phyloP scores from a whole-genome alignment of 2,113 vertebrate species.

The Cathartes aura region DNA sequence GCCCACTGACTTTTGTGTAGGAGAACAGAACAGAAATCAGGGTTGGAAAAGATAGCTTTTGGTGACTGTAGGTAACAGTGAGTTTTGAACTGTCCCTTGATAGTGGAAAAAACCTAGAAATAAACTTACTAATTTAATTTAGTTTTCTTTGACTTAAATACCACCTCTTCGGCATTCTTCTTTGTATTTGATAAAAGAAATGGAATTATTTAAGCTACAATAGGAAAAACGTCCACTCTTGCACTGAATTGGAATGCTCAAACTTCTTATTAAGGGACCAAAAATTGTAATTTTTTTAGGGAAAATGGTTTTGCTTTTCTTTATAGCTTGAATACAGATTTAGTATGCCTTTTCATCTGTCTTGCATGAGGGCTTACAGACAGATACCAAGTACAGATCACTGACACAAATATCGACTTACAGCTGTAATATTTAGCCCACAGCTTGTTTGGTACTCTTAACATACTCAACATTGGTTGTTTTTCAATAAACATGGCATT shows the following conservation, averaged over 20 bases:
- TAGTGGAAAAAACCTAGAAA: not conserved
- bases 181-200: not conserved
- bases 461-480: not conserved
- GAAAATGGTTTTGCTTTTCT: not conserved
- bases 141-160: not conserved
- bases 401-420: not conserved
- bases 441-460: not conserved
- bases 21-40: not conserved
- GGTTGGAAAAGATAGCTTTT: not conserved
- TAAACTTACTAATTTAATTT: not conserved
- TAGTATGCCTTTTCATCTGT: not conserved
- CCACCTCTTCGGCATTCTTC: not conserved
- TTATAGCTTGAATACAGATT: not conserved
- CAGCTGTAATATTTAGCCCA: not conserved
- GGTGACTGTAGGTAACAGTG: not conserved
- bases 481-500: not conserved
- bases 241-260: not conserved
- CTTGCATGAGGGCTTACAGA: not conserved
- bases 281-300: not conserved
- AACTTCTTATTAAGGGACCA: not conserved
- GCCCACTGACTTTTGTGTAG: not conserved
- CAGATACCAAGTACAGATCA: not conserved
- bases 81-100: not conserved
- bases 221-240: not conserved
- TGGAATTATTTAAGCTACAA: not conserved